Evolutionary conservation across 2,888 invertebrate species (phyloP), one percentile per base, ranked within the genome.

Genomic region (Cecidostiba fungosa): DNA sequence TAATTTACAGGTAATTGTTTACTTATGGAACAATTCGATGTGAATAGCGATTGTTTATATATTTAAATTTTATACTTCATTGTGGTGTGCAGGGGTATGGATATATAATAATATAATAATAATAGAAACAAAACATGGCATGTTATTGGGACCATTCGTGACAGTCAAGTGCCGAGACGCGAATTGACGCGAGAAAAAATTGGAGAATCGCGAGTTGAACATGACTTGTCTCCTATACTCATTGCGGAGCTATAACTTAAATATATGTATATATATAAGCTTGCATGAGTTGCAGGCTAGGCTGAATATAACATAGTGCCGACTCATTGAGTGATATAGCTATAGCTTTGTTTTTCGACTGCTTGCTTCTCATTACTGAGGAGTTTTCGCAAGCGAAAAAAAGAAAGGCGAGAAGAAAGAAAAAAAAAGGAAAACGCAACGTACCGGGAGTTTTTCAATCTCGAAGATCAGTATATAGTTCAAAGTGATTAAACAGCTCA

Each of bases 281-380:
- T 6, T 39, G 43, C 54, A 59, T 59, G 54, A 59, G 54, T 59
- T 59, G 54, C n/a, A 59, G n/a, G 54, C 54, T 59, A 39, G 39
- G 39, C 39, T 50, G n/a, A 54, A 5, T 50, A 50, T 5, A 12
- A 32, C 70, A 70, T 85, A 86, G 79, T 86, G 86, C 79, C 86
- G 86, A 86, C 83, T 86, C 86, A 86, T 59, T n/a, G n/a, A 23
- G 54, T 23, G 54, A 59, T 54, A 54, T 59, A 54, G 54, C n/a
- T 54, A 19, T 50, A 59, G n/a, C n/a, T n/a, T 59, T 59, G n/a
- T 59, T 59, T 59, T 23, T n/a, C 54, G n/a, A 59, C 54, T n/a
- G n/a, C 54, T 50, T 50, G 4, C 50, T 19, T 50, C 16, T 19
- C 19, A 5, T 19, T 50, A 2, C 54, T 8, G 54, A n/a, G 4